Percentiles rank a stretch among this genome's conserved stretches.
Conservation (phyloP, 2,888 invertebrate species). For the Anarsia innoxiella region DNA sequence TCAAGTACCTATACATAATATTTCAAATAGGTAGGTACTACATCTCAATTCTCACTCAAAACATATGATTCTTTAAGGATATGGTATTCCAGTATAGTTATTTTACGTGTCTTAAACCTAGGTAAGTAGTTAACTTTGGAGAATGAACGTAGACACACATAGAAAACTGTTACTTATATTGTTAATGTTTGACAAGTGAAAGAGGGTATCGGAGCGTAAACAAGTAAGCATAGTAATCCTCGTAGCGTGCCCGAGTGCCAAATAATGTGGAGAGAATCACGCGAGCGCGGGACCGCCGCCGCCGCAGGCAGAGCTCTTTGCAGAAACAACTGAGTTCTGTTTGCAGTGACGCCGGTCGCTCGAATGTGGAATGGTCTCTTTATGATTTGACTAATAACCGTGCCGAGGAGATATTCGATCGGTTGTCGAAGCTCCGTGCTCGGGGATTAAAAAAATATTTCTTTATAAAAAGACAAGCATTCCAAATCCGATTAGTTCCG, state of each 20-base stretch:
- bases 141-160: conserved; percentile 8
- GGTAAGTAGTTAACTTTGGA: conserved; percentile 16
- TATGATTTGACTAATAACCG: too few relatives aligned
- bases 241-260: conserved; percentile 53
- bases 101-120: too few relatives aligned
- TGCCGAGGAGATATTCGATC: not conserved
- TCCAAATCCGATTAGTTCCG: too few relatives aligned
- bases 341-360: conserved; percentile 4
- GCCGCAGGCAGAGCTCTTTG: conserved; percentile 22
- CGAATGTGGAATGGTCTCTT: conserved; percentile 34
- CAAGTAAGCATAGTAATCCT: conserved; percentile 28
- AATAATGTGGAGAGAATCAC: conserved; percentile 28
- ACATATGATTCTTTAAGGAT: too few relatives aligned
- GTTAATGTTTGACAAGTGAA: conserved; percentile 23
- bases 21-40: too few relatives aligned
- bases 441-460: too few relatives aligned
- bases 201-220: conserved; percentile 27
- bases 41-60: too few relatives aligned
- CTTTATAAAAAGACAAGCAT: too few relatives aligned
- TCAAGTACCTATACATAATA: too few relatives aligned
- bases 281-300: conserved; percentile 14
- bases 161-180: too few relatives aligned
- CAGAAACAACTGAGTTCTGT: not conserved
- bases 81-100: too few relatives aligned
- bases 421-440: not conserved